A percentile compares a stretch with the other conserved stretches of the same genome.
Evolutionary conservation across 2,797 vertebrate genomes (phyloP).

Genomic region (Sus cebifrons): DNA sequence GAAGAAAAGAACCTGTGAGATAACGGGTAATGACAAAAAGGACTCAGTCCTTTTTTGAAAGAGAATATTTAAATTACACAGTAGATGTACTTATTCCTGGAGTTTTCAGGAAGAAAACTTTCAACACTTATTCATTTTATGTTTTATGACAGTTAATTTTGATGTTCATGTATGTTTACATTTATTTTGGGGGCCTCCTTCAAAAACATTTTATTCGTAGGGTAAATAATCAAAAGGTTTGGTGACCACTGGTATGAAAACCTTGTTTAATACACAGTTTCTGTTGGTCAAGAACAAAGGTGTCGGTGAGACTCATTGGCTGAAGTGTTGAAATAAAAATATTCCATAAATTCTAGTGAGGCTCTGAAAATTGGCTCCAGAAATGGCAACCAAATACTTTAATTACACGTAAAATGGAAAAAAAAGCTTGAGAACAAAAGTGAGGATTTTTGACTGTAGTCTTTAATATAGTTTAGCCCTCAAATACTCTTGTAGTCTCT

Average conservation of each 20-base stretch:
- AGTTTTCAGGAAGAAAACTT: neutral
- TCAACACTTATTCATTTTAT: neutral
- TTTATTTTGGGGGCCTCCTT: neutral
- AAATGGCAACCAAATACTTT: neutral
- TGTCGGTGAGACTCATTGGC: neutral
- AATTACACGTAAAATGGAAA: neutral
- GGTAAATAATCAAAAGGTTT: neutral
- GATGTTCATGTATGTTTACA: neutral
- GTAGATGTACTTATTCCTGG: neutral
- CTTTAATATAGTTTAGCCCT: neutral
- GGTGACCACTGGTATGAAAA: neutral
- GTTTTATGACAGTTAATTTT: slow-evolving; percentile 20
- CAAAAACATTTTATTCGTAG: slow-evolving; percentile 34
- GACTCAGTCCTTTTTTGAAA: neutral
- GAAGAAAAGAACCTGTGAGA: neutral
- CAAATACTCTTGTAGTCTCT: neutral
- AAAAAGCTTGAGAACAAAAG: neutral
- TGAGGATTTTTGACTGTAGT: neutral
- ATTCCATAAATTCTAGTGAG: neutral
- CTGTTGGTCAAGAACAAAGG: neutral
- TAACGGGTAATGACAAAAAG: neutral
- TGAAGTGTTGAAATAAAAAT: neutral
- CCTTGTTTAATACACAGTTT: slow-evolving; percentile 12
- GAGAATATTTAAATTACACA: neutral
- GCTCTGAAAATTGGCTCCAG: neutral